These are phyloP conservation scores for Sphinx pinastri DNA, from an alignment of 2,888 invertebrate genomes.

Conservation along the genomic window DNA sequence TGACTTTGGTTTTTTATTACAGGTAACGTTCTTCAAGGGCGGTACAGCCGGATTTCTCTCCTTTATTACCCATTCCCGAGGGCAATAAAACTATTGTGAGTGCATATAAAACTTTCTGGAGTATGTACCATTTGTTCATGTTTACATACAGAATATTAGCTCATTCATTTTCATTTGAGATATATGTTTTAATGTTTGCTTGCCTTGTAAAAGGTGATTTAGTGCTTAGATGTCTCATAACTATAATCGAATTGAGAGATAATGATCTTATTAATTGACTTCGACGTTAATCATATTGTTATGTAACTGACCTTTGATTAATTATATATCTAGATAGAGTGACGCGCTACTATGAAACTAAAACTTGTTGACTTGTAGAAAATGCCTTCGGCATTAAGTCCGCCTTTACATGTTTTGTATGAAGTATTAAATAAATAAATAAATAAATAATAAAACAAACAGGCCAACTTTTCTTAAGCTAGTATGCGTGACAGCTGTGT, in stretches of 20 bases:
- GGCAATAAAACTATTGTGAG: conserved; percentile 27
- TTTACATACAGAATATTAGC: conserved; percentile 23
- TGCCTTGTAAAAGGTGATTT: conserved; percentile 10
- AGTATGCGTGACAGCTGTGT: no score
- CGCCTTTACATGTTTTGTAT: no score
- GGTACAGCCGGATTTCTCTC: conserved; percentile 25
- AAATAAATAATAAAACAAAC: no score
- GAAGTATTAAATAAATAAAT: no score
- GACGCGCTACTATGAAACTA: no score
- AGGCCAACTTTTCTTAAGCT: no score
- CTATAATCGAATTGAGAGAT: background rate
- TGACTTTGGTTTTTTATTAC: conserved; percentile 24
- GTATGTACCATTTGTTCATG: conserved; percentile 10
- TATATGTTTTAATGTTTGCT: conserved; percentile 20
- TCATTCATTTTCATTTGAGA: conserved; percentile 19
- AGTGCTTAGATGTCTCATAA: conserved; percentile 1
- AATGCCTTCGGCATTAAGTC: no score
- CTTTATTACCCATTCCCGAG: conserved; percentile 29
- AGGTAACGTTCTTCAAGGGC: conserved; percentile 26
- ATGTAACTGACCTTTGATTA: background rate
- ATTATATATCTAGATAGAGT: no score
- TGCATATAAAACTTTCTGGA: conserved; percentile 18
- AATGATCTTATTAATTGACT: background rate
- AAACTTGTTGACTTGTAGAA: no score
- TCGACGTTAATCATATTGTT: background rate